Base-by-base conservation (phyloP, 2,888 invertebrate genomes). In the Villa cingulata region DNA sequence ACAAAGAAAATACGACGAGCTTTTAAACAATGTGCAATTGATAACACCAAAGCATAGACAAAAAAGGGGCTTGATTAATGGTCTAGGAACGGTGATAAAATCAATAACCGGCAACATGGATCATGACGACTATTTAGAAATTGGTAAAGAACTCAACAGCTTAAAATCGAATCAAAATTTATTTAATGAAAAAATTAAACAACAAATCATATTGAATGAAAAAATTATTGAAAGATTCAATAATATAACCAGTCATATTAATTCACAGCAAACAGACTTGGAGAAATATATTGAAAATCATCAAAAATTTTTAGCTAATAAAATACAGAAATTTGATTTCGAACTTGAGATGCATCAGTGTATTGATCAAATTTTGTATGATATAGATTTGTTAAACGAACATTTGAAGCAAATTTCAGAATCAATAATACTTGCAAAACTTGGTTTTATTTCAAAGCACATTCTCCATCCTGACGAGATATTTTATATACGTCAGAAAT, bases 201-300 rank as follows among this genome's bases (percentile, higher is more conserved):
- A 40, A 19, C 37, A 47, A 32, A 19, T 38, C 6, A 18, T 38
- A 16, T 12, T 47, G 18, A 42, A 42, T 20, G 37, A 27, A 36
- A 42, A 43, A 2, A 47, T 47, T 42, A 42, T 47, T 4, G 37
- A 47, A 29, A 37, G 43, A 14, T 37, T 42, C 12, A 19, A 38
- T 14, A 47, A 47, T 38, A 42, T 47, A 9, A 29, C 38, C 4
- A 47, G 43, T 15, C 47, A 47, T 20, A 43, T 47, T 16, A 47
- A 47, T 38, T 12, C 37, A 14, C 42, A 42, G 29, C 38, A 42
- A 38, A 5, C 42, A 37, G 12, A 37, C 2, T 36, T 47, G 20
- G 19, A 38, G 19, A 40, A 39, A 7, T 48, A 48, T 15, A 38
- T n/a, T 17, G 17, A 43, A 32, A 15, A 18, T 14, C 17, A 38